phyloP scores from a whole-genome alignment of 2,888 invertebrate genomes.

The Eupeodes latifasciatus region DNA sequence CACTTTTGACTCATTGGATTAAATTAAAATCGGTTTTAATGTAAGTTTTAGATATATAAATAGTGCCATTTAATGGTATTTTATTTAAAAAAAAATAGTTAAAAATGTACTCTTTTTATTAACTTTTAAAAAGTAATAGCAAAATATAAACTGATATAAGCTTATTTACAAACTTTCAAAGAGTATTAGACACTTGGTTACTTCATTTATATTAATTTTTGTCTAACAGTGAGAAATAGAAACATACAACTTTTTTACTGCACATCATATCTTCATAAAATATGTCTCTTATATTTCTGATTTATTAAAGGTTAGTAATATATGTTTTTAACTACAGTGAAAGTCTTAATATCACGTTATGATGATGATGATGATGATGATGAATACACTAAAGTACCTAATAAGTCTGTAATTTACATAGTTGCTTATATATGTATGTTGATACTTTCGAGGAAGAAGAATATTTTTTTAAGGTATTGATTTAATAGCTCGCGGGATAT shows the following conservation, averaged over 20 bases:
- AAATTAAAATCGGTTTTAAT: no score
- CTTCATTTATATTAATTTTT: background rate
- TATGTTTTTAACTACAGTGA: constrained; percentile 32
- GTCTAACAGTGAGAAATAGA: background rate
- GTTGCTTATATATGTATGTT: background rate
- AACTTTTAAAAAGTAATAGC: no score
- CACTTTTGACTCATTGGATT: no score
- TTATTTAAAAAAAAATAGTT: no score
- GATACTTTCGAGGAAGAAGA: constrained; percentile 16
- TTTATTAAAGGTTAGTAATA: constrained; percentile 14
- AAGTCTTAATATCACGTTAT: constrained; percentile 32
- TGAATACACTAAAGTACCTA: background rate
- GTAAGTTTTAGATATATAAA: no score
- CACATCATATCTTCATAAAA: constrained; percentile 13
- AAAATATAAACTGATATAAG: no score
- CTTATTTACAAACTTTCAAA: no score
- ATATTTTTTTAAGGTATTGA: constrained; percentile 39
- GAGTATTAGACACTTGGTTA: background rate
- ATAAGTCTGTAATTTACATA: background rate
- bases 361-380: background rate
- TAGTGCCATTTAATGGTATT: no score
- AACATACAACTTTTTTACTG: background rate
- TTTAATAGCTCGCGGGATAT: constrained; percentile 22
- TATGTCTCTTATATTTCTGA: background rate
- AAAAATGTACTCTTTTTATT: no score